These are phyloP conservation scores for Zeugodacus cucurbitae DNA, from an alignment of 1,140 invertebrate species.

Conservation along the genomic window DNA sequence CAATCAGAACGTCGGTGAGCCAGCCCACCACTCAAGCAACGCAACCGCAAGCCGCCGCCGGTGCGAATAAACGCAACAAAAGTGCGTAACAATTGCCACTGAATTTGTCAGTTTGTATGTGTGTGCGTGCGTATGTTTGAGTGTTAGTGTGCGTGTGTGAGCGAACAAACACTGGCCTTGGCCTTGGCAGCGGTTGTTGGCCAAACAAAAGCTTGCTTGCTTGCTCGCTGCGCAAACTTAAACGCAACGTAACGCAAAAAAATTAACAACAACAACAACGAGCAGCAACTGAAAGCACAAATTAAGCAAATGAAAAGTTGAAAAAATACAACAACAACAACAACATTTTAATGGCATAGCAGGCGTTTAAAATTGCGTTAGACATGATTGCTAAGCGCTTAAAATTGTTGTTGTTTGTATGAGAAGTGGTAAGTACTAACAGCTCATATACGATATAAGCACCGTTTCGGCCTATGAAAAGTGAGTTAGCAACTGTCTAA, in stretches of 20 bases:
- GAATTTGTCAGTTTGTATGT: background rate
- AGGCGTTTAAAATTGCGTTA: slow-evolving; percentile 33
- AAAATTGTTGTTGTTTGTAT: background rate
- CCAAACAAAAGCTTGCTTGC: slow-evolving; percentile 11
- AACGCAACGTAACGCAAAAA: slow-evolving; percentile 15
- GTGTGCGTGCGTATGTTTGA: background rate
- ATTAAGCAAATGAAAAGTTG: slow-evolving; percentile 24
- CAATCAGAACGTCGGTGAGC: background rate
- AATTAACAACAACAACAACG: background rate
- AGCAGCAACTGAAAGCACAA: slow-evolving; percentile 24
- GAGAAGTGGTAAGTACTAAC: background rate
- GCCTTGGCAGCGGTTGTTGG: slow-evolving; percentile 43
- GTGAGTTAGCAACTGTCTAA: background rate
- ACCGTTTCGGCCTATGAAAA: background rate
- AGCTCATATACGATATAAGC: too few species aligned
- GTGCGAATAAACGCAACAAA: background rate
- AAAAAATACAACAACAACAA: background rate
- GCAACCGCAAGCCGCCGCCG: background rate
- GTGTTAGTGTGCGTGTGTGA: background rate
- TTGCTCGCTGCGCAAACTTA: slow-evolving; percentile 23
- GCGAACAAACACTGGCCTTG: slow-evolving; percentile 39
- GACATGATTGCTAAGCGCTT: slow-evolving; percentile 11
- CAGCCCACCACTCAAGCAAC: background rate
- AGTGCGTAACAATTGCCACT: background rate
- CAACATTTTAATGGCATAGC: background rate